Percentiles rank a stretch among this genome's conserved stretches.
phyloP scores from a whole-genome alignment of 2,113 vertebrate species.

The Xenopus borealis region DNA sequence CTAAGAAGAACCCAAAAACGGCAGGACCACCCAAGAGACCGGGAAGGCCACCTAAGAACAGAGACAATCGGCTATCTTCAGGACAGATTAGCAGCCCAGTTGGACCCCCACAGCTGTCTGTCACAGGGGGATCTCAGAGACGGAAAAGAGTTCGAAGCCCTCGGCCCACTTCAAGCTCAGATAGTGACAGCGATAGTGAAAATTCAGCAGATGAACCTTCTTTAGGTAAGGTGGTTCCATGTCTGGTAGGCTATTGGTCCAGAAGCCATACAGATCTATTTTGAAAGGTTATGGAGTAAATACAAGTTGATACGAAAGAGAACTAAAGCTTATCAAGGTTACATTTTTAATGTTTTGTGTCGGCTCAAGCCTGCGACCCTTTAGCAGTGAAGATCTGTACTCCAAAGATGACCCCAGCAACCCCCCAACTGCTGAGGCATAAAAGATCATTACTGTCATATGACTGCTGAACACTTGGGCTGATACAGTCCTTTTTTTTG shows the following conservation, averaged over 20 bases:
- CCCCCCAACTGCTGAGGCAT: too few species aligned
- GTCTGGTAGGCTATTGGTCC: not conserved
- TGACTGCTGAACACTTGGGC: too few species aligned
- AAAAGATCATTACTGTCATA: too few species aligned
- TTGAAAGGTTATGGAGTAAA: not conserved
- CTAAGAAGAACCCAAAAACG: conserved; percentile 96
- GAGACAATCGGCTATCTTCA: conserved; percentile 77
- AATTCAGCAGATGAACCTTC: conserved; percentile 69
- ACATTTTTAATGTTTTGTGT: too few species aligned
- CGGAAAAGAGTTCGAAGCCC: conserved; percentile 90
- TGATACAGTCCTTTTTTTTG: too few species aligned
- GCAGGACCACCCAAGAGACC: conserved; percentile 90
- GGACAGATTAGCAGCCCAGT: conserved; percentile 82
- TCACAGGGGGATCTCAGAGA: conserved; percentile 72
- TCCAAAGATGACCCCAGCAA: too few species aligned
- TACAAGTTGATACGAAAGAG: too few species aligned
- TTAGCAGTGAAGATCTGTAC: too few species aligned
- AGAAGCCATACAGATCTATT: not conserved
- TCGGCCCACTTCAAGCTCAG: conserved; percentile 85
- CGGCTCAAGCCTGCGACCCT: too few species aligned
- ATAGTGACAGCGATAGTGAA: conserved; percentile 96
- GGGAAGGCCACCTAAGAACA: conserved; percentile 92
- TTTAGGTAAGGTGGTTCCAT: conserved; percentile 65
- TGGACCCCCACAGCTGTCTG: conserved; percentile 88
- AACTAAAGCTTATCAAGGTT: too few species aligned